Conservation (phyloP, 2,888 invertebrate genomes). For the Drosophila greeni region DNA sequence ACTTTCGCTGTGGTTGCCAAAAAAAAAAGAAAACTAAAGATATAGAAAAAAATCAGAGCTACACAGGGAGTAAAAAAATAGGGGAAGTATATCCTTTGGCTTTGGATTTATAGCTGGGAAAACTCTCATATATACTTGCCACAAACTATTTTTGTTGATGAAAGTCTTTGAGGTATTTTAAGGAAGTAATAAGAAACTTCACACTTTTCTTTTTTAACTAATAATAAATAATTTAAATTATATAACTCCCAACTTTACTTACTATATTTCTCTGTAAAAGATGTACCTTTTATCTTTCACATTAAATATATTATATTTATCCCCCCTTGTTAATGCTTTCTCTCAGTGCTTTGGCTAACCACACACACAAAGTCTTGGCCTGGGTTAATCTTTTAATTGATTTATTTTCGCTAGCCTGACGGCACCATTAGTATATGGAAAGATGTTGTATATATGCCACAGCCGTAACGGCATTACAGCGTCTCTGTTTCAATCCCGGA, state of each 20-base stretch:
- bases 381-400: slow-evolving; percentile 46
- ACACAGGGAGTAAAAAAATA: not conserved
- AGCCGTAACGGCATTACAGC: slow-evolving; percentile 3
- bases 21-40: slow-evolving; percentile 5
- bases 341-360: slow-evolving; percentile 1
- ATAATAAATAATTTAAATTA: not conserved
- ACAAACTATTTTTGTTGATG: not conserved
- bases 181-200: not conserved
- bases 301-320: not conserved
- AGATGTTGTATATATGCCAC: not conserved
- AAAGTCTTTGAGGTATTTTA: not conserved
- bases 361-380: slow-evolving; percentile 3
- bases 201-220: not conserved
- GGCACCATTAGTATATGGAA: slow-evolving; percentile 23
- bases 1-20: slow-evolving; percentile 37
- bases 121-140: not conserved
- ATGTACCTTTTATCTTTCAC: not conserved
- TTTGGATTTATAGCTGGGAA: not conserved
- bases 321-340: not conserved
- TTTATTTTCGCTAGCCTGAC: slow-evolving; percentile 49
- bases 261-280: too few species aligned
- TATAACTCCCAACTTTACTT: too few species aligned
- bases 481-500: slow-evolving; percentile 10
- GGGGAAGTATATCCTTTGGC: not conserved
- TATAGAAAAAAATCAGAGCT: slow-evolving; percentile 2